These are phyloP conservation scores for Poeciliopsis presidionis DNA, from an alignment of 2,797 vertebrate genomes.

Conservation along the genomic window DNA sequence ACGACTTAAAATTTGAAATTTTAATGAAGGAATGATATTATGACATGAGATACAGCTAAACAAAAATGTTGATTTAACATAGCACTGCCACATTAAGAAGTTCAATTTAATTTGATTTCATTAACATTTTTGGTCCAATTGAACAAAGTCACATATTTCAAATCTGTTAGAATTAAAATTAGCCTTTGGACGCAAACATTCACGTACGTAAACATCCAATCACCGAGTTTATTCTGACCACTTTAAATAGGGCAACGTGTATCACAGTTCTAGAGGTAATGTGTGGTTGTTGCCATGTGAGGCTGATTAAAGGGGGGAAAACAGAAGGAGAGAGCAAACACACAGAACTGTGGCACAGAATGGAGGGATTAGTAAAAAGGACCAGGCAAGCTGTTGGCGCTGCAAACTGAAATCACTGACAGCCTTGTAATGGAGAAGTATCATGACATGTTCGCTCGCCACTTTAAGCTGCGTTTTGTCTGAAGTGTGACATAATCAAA, in stretches of 20 bases:
- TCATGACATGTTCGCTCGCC: neutral
- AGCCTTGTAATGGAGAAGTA: conserved; percentile 3
- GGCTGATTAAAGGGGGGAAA: conserved; percentile 37
- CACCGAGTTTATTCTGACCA: conserved; percentile 20
- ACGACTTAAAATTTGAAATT: too few relatives aligned
- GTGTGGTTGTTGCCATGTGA: conserved; percentile 36
- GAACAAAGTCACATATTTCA: neutral
- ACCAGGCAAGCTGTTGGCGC: conserved; percentile 46
- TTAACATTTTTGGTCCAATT: neutral
- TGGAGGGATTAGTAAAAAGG: conserved; percentile 45
- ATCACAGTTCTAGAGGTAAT: conserved; percentile 25
- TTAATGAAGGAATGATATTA: too few relatives aligned
- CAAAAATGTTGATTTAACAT: too few relatives aligned
- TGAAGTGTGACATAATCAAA: neutral
- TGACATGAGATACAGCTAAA: too few relatives aligned
- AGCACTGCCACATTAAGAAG: neutral
- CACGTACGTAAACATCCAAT: neutral
- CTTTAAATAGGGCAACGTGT: conserved; percentile 23
- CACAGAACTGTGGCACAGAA: conserved; percentile 45
- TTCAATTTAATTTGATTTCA: neutral
- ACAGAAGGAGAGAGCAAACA: conserved; percentile 49
- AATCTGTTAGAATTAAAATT: neutral
- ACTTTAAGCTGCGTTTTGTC: neutral
- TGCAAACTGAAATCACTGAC: conserved; percentile 25
- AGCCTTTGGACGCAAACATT: neutral